These are phyloP conservation scores for Litoditis marina DNA, from an alignment of 2,888 invertebrate genomes.

Conservation along the genomic window DNA sequence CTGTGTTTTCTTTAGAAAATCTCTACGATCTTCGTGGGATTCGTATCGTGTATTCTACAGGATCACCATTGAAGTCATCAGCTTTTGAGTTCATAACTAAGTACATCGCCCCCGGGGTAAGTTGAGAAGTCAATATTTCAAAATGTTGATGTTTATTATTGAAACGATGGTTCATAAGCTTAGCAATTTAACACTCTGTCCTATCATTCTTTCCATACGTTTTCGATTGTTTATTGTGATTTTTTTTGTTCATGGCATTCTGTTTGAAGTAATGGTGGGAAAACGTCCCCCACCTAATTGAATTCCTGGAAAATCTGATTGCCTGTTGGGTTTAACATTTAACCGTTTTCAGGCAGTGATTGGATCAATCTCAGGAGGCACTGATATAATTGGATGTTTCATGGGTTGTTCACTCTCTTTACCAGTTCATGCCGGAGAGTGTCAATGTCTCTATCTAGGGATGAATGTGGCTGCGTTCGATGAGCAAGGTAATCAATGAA, in stretches of 20 bases:
- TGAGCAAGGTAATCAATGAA: conserved; percentile 63
- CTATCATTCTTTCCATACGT: too few relatives aligned
- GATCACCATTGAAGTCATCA: conserved; percentile 65
- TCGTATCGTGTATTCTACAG: conserved; percentile 64
- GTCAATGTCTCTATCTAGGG: conserved; percentile 67
- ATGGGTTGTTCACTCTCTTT: conserved; percentile 66
- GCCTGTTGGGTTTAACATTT: too few relatives aligned
- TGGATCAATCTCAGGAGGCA: conserved; percentile 65
- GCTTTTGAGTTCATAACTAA: conserved; percentile 67
- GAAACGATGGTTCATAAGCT: too few relatives aligned
- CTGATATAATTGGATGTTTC: conserved; percentile 69
- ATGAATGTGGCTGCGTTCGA: conserved; percentile 66
- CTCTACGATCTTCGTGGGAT: conserved; percentile 65
- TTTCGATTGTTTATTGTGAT: too few relatives aligned
- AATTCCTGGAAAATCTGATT: too few relatives aligned
- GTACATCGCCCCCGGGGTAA: conserved; percentile 62
- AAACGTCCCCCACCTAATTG: too few relatives aligned
- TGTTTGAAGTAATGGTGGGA: too few relatives aligned
- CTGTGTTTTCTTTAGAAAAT: conserved; percentile 58
- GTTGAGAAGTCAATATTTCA: conserved; percentile 8
- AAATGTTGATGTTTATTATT: not conserved
- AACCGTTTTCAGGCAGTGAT: conserved; percentile 49
- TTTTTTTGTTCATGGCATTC: too few relatives aligned
- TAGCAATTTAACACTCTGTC: too few relatives aligned
- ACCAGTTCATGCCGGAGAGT: conserved; percentile 68